Percentiles rank a stretch among this genome's conserved stretches.
These are phyloP conservation scores for Rhea americana DNA, from an alignment of 2,113 vertebrate species.

Conservation along the genomic window DNA sequence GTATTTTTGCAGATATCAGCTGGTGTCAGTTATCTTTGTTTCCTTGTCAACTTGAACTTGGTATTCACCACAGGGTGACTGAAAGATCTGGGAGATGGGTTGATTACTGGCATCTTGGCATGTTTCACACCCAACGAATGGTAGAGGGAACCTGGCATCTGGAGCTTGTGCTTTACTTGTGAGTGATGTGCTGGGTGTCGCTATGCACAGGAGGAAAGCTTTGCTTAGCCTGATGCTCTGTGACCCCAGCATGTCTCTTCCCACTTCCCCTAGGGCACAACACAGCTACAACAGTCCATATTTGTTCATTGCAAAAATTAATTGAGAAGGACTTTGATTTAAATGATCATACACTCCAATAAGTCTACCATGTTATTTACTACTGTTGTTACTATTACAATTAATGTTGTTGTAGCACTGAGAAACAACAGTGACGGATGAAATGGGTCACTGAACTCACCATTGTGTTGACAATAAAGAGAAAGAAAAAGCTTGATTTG, in stretches of 20 bases:
- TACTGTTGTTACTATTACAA: background rate
- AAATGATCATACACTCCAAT: background rate
- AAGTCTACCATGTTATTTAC: rapidly evolving
- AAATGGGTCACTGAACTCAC: background rate
- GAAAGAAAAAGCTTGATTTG: background rate
- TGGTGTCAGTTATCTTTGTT: background rate
- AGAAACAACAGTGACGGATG: background rate
- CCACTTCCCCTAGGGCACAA: background rate
- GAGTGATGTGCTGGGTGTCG: background rate
- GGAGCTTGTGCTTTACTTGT: background rate
- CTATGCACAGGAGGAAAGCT: background rate
- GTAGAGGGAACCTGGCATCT: background rate
- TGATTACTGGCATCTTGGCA: background rate
- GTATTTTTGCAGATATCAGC: background rate
- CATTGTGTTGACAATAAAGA: background rate
- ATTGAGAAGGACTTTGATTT: background rate
- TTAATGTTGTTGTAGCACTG: background rate
- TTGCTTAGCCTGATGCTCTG: background rate
- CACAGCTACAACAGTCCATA: background rate
- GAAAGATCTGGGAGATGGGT: background rate
- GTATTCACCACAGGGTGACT: background rate
- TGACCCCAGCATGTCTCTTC: background rate
- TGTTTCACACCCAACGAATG: rapidly evolving
- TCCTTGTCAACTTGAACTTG: background rate
- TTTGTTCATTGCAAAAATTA: background rate